These are phyloP conservation scores for Cryptotis parvus DNA, from an alignment of 2,113 vertebrate genomes.

Conservation along the genomic window DNA sequence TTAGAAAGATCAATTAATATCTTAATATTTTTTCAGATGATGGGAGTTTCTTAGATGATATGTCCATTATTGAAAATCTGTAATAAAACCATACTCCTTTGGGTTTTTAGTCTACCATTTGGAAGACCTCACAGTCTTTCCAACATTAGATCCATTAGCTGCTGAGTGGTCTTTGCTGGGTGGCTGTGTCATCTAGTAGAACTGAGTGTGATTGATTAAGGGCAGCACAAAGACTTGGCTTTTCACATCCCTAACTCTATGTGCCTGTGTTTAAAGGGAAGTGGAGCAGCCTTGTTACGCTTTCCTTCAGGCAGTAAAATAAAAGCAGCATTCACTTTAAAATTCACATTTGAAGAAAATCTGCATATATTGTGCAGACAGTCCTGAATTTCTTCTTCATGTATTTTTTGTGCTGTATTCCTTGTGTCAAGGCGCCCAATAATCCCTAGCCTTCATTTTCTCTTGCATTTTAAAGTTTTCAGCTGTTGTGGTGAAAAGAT, in stretches of 20 bases:
- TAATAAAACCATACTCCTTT: slow-evolving; percentile 32
- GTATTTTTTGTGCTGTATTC: neutral
- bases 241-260: slow-evolving; percentile 69
- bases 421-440: neutral
- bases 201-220: slow-evolving; percentile 75
- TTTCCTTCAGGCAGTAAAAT: slow-evolving; percentile 68
- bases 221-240: slow-evolving; percentile 68
- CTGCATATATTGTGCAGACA: slow-evolving; percentile 67
- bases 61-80: slow-evolving; percentile 9
- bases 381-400: neutral
- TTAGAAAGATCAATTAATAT: slow-evolving; percentile 38
- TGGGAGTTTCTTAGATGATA: neutral
- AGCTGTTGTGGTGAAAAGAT: neutral
- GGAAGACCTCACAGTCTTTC: slow-evolving; percentile 64
- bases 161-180: slow-evolving; percentile 64
- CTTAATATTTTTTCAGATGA: slow-evolving; percentile 25
- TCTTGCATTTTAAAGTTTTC: slow-evolving; percentile 42
- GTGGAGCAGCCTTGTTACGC: slow-evolving; percentile 59
- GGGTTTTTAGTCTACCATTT: slow-evolving; percentile 45
- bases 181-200: slow-evolving; percentile 72
- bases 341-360: slow-evolving; percentile 82
- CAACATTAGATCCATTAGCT: slow-evolving; percentile 61
- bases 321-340: slow-evolving; percentile 80
- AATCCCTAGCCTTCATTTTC: slow-evolving; percentile 21
- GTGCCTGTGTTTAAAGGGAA: slow-evolving; percentile 71